These are phyloP conservation scores for Onychostruthus taczanowskii DNA, from an alignment of 2,113 vertebrate genomes.

Conservation along the genomic window DNA sequence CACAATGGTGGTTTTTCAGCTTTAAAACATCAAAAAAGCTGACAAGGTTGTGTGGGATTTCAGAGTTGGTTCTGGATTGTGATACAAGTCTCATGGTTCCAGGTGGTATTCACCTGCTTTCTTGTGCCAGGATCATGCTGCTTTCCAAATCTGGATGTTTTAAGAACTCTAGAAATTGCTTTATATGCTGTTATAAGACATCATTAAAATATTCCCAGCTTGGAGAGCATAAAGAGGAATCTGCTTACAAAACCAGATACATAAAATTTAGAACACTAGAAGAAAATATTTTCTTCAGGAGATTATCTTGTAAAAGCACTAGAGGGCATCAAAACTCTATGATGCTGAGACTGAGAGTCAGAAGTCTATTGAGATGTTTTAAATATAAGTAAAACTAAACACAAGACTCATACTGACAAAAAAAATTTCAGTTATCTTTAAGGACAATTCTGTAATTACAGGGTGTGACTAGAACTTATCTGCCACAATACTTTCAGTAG, in stretches of 20 bases:
- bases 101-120: neutral
- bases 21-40: neutral
- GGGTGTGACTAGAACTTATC: neutral
- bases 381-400: neutral
- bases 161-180: neutral
- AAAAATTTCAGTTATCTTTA: neutral
- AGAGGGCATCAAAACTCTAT: conserved; percentile 57
- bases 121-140: neutral
- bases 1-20: neutral
- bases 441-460: neutral
- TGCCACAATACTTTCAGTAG: neutral
- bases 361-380: neutral
- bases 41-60: neutral
- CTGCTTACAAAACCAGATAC: neutral
- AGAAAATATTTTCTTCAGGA: neutral
- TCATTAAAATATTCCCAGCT: neutral
- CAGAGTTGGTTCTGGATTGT: neutral
- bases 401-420: neutral
- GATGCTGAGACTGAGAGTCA: neutral
- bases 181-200: neutral
- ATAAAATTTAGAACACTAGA: neutral
- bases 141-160: neutral
- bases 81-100: neutral
- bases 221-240: neutral
- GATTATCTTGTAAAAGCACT: conserved; percentile 1